Conservation (phyloP, 2,888 invertebrate species). For the Ichneumoninae sp. region DNA sequence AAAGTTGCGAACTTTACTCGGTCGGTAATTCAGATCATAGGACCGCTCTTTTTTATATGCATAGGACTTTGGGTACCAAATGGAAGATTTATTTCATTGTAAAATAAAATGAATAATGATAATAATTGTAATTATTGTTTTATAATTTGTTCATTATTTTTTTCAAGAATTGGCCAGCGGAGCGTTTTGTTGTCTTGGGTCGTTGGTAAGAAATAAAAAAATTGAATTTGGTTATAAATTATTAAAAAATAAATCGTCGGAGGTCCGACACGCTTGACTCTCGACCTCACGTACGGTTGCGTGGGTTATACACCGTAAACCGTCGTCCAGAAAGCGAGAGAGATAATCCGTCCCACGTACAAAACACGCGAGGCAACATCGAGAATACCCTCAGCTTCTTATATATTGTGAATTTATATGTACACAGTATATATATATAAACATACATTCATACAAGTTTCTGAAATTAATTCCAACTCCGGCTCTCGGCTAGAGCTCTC, state of each 20-base stretch:
- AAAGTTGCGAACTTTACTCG: background rate
- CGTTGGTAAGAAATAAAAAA: background rate
- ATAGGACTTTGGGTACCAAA: background rate
- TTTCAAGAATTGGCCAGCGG: background rate
- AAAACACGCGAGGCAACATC: constrained; percentile 37
- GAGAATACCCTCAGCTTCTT: constrained; percentile 43
- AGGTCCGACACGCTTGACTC: constrained; percentile 50
- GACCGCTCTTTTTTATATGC: background rate
- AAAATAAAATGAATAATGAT: background rate
- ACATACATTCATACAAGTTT: constrained; percentile 24
- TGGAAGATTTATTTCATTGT: background rate
- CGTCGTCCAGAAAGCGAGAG: constrained; percentile 33
- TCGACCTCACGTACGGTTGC: constrained; percentile 36
- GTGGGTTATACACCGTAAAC: constrained; percentile 55
- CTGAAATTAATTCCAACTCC: constrained; percentile 65
- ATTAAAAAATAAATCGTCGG: constrained; percentile 39
- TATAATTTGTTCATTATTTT: background rate
- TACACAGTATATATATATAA: constrained; percentile 18
- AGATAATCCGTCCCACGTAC: constrained; percentile 62
- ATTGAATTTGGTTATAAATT: background rate
- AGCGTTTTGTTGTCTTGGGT: background rate
- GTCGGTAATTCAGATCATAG: background rate
- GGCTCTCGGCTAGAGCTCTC: constrained; percentile 48
- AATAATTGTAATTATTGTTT: background rate
- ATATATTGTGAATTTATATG: constrained; percentile 12